Evolutionary conservation across 2,113 vertebrate species (phyloP).

Genomic region (Dicrurus megarhynchus): DNA sequence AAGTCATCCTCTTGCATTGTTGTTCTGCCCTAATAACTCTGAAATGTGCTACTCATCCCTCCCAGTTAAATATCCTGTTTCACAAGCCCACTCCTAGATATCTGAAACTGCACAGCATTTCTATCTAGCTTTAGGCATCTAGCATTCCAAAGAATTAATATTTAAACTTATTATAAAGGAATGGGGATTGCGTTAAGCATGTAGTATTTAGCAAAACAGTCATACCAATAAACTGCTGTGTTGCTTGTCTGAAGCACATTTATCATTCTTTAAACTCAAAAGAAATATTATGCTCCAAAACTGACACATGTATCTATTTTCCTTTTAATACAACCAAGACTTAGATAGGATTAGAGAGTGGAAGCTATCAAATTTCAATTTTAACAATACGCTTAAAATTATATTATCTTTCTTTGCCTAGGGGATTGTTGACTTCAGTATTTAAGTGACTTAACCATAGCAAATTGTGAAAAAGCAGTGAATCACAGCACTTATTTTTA

Average conservation of each 20-base stretch:
- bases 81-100: conserved; percentile 77
- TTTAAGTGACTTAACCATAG: conserved; percentile 72
- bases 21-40: conserved; percentile 72
- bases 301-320: conserved; percentile 45
- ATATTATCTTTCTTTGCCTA: conserved; percentile 62
- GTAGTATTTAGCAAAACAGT: conserved; percentile 73
- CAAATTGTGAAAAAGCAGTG: conserved; percentile 71
- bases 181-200: conserved; percentile 72
- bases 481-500: conserved; percentile 76
- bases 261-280: conserved; percentile 56
- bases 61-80: conserved; percentile 78
- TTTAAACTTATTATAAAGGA: conserved; percentile 82
- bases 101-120: conserved; percentile 75
- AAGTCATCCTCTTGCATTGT: conserved; percentile 49
- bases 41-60: conserved; percentile 74
- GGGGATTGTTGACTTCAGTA: conserved; percentile 35
- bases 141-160: conserved; percentile 83
- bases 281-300: conserved; percentile 40
- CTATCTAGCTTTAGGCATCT: conserved; percentile 78
- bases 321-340: conserved; percentile 43
- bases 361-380: conserved; percentile 61
- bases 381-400: conserved; percentile 63
- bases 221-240: conserved; percentile 63
- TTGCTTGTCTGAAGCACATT: conserved; percentile 57
- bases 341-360: conserved; percentile 53